A percentile compares a stretch with the other conserved stretches of the same genome.
Conservation (phyloP, 2,797 vertebrate species). For the Pyrocephalus nanus region DNA sequence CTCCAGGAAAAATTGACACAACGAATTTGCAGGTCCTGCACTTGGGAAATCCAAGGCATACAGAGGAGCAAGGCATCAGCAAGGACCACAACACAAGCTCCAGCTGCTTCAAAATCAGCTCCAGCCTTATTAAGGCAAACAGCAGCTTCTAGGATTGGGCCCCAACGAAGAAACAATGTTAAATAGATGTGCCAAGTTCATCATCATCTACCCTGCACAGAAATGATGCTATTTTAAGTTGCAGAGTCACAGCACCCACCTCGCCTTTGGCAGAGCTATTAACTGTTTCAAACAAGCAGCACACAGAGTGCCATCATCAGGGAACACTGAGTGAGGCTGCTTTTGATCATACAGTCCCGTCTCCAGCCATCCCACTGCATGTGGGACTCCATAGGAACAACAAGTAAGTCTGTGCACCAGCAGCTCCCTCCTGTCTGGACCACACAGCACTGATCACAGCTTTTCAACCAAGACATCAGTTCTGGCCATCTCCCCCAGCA, state of each 20-base stretch:
- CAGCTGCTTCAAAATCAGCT: neutral
- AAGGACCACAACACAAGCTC: neutral
- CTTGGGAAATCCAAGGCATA: neutral
- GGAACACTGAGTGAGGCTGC: neutral
- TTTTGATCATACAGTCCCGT: neutral
- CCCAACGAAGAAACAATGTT: slow-evolving; percentile 22
- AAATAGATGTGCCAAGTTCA: slow-evolving; percentile 51
- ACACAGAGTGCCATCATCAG: neutral
- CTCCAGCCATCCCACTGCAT: neutral
- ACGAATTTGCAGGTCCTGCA: neutral
- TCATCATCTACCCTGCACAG: slow-evolving; percentile 36
- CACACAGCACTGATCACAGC: neutral
- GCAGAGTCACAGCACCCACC: slow-evolving; percentile 6
- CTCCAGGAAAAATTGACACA: neutral
- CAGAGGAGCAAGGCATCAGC: neutral
- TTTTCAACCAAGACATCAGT: neutral
- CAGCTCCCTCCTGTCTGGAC: neutral
- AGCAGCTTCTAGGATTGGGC: slow-evolving; percentile 32
- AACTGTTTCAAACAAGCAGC: slow-evolving; percentile 16
- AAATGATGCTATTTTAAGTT: slow-evolving; percentile 63
- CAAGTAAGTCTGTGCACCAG: neutral
- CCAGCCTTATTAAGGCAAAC: slow-evolving; percentile 58
- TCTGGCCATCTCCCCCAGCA: neutral
- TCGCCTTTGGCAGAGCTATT: neutral
- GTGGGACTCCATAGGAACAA: neutral